Base-by-base conservation (phyloP, 2,888 invertebrate species). In the Xestia c-nigrum region DNA sequence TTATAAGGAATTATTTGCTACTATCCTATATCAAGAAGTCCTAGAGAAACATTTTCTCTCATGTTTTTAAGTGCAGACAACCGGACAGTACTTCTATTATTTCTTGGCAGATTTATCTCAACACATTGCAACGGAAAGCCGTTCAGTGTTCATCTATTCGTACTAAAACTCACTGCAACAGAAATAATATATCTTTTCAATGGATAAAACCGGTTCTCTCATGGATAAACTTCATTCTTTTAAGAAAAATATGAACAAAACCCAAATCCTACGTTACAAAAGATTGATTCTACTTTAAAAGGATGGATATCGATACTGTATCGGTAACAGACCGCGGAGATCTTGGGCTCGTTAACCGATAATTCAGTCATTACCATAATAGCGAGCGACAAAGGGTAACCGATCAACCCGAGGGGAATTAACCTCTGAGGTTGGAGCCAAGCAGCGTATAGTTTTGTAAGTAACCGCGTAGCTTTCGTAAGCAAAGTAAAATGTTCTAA, bases 291-390 rank as follows among this genome's bases (percentile, higher is more conserved):
- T 12, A 70, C 16, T 46, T 69, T 55, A 21, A 43, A 63, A 66
- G 46, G 16, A 21, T 76, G 46, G 46, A 40, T 71, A 83, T 79
- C 55, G 10, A 21, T 21, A 55, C 46, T 5, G 2, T 67, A 83
- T 78, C 72, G 19, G 71, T 72, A 66, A 74, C 68, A 69, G 74
- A 69, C 50, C 59, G 68, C 61, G 31, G 57, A 74, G 76, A 79
- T 76, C 47, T 73, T 61, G 5, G 2, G 52, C 72, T 80, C 72
- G 69, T 77, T 78, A 59, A 21, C 64, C 67, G 76, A 77, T 85
- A 79, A 82, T 85, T 85, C 74, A 85, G 79, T 74, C 64, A 82
- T 85, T 78, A 77, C 55, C 78, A 76, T 86, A 74, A 83, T 72
- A 75, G 24, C 52, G 40, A 72, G 80, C 73, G 68, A 57, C 70